Base-by-base conservation (phyloP, 2,888 invertebrate genomes). In the Atrina japonica region DNA sequence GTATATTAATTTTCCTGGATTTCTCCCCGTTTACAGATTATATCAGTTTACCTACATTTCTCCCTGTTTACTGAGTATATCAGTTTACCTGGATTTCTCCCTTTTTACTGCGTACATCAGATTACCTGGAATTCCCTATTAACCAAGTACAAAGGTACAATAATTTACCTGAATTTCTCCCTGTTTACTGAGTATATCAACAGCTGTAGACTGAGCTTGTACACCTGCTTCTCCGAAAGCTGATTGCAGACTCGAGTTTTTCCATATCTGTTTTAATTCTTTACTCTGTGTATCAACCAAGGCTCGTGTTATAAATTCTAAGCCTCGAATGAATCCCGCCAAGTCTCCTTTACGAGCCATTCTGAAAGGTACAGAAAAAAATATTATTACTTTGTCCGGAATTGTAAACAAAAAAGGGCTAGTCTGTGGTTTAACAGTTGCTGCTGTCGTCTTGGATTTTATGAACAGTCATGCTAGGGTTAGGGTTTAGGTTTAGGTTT, bases 291-390 rank as follows among this genome's bases (percentile, higher is more conserved):
- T 82, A 18, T 84, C 83, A 1, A 78, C 49, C 40, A 87, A 16
- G 6, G 88, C 87, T 21, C 77, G 78, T 2, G 82, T 76, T 30
- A 89, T 83, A 29, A 75, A 72, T 66, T 86, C 81, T 50, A 89
- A 58, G 0, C 89, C 89, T 56, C 83, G 73, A 16, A 87, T n/a
- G 53, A 89, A 75, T 3, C 86, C 88, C n/a, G 77, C 73, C 18
- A 88, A 45, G 68, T 89, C 89, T 67, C 77, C 69, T 21, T 77
- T 77, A 23, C 85, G 73, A 25, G 85, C 82, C 86, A 86, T 86
- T 14, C n/a, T n/a, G n/a, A n/a, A n/a, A n/a, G n/a, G n/a, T n/a
- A n/a, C n/a, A n/a, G n/a, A n/a, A n/a, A n/a, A n/a, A n/a, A n/a
- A n/a, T n/a, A n/a, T n/a, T n/a, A n/a, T n/a, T n/a, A n/a, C n/a